Percentiles rank a stretch among this genome's conserved stretches.
Conservation (phyloP, 1,140 invertebrate species). For the Maconellicoccus hirsutus region DNA sequence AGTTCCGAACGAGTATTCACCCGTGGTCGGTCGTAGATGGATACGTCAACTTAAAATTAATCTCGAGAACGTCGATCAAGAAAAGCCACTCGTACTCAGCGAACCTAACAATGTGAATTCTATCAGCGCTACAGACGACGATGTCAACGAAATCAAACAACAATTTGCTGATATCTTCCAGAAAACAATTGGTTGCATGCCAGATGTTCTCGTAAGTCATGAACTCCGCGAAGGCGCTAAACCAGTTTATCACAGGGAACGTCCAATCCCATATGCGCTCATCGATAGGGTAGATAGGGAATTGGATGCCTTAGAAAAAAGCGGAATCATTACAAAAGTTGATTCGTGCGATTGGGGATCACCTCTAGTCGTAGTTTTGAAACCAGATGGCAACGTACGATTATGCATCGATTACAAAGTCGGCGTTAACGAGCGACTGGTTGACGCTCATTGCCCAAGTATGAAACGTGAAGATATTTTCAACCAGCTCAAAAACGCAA, state of each 20-base stretch:
- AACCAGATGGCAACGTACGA: conserved; percentile 18
- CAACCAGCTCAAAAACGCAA: not conserved
- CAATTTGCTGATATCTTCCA: conserved; percentile 5
- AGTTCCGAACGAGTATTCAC: not conserved
- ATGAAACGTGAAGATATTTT: not conserved
- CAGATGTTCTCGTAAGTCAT: not conserved
- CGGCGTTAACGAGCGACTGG: not conserved
- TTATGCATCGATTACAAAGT: conserved; percentile 23
- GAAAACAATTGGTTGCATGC: not conserved
- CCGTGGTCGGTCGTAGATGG: conserved; percentile 24
- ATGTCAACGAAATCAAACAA: not conserved
- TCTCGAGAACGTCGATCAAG: not conserved
- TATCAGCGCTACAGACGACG: not conserved
- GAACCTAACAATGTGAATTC: not conserved
- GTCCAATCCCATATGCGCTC: not conserved
- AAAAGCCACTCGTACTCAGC: no score
- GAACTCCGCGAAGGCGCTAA: conserved; percentile 7
- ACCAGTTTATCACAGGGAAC: conserved; percentile 18
- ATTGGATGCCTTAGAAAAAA: conserved; percentile 6
- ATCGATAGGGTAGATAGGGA: not conserved
- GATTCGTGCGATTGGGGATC: conserved; percentile 5
- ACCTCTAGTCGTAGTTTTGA: conserved; percentile 1
- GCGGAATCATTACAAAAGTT: not conserved
- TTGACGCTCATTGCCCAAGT: not conserved
- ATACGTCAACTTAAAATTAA: conserved; percentile 27